Evolutionary conservation across 2,888 invertebrate species (phyloP).

Genomic region (Drosophila differens): DNA sequence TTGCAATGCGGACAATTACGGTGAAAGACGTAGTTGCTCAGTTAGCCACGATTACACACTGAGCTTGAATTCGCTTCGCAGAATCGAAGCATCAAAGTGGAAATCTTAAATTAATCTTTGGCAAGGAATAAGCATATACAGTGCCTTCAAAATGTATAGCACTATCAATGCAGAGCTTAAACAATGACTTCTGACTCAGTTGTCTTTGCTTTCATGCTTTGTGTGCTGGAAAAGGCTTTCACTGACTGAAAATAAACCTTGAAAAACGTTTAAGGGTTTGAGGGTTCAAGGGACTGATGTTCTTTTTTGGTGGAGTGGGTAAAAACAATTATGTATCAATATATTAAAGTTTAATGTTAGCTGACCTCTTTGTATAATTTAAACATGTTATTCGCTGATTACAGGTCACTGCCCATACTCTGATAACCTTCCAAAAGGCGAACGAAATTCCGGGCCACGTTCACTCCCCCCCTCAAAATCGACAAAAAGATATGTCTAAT

Average conservation of each 20-base stretch:
- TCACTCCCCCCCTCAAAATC: too few relatives aligned
- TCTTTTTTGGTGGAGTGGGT: background rate
- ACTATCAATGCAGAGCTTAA: background rate
- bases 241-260: background rate
- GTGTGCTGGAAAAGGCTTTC: background rate
- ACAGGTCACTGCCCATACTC: too few relatives aligned
- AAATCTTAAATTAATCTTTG: background rate
- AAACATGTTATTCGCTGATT: background rate
- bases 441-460: too few relatives aligned
- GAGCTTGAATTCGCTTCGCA: background rate
- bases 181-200: background rate
- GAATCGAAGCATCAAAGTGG: background rate
- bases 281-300: background rate
- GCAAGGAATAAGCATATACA: background rate
- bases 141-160: background rate
- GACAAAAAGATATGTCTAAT: too few relatives aligned
- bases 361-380: background rate
- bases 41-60: background rate
- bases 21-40: conserved; percentile 14
- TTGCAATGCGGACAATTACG: conserved; percentile 51
- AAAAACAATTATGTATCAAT: background rate
- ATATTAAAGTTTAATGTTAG: too few relatives aligned
- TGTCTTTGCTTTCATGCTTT: background rate
- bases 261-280: background rate
- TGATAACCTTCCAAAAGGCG: too few relatives aligned